Evolutionary conservation across 30 jellyfish, hydroid and myxozoan genomes (phyloP), one percentile per base, ranked within the genome.

Genomic region (Aurelia aurita complex sp. Pacific): DNA sequence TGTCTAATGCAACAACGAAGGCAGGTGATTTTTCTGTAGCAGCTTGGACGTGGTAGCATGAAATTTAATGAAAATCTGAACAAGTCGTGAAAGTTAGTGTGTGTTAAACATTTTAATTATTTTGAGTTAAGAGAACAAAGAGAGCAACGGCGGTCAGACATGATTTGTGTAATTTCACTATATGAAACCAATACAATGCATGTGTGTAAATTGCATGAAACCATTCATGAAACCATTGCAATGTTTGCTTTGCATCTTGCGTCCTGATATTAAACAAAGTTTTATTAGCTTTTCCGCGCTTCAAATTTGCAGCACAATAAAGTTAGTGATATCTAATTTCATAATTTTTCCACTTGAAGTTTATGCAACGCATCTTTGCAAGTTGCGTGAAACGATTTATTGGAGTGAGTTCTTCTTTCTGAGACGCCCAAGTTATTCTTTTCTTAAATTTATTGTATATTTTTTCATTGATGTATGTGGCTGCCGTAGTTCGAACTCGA

Each of bases 1-100:
- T 69, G 50, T 19, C 62, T 16, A 5, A 23, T 69, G 79, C n/a
- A 38, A 42, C 50, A 69, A 38, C 62, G 59, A 69, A 69, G 62
- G 61, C 79, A 69, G 79, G 79, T 69, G 79, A 69, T 8, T 10
- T 6, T 69, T 69, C 79, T 19, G 50, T 29, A 17, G 42, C 18
- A 32, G 54, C 18, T 33, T 69, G 60, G 79, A 69, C 59, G 2
- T 69, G 35, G 50, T 69, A 1, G 79, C 79, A 34, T 12, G 79
- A 23, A 50, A 23, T 33, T 69, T 29, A 69, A 23, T 69, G 54
- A 65, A 69, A 69, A 50, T 50, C 60, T 35, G 14, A 50, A 10
- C 79, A 50, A 16, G 8, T 69, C 54, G 63, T 69, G 32, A 42
- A 34, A 14, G 79, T 19, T 23, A 35, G 17, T 69, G 50, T 40